Conservation (phyloP, 2,113 vertebrate species). For the Tychaedon coryphoeus region DNA sequence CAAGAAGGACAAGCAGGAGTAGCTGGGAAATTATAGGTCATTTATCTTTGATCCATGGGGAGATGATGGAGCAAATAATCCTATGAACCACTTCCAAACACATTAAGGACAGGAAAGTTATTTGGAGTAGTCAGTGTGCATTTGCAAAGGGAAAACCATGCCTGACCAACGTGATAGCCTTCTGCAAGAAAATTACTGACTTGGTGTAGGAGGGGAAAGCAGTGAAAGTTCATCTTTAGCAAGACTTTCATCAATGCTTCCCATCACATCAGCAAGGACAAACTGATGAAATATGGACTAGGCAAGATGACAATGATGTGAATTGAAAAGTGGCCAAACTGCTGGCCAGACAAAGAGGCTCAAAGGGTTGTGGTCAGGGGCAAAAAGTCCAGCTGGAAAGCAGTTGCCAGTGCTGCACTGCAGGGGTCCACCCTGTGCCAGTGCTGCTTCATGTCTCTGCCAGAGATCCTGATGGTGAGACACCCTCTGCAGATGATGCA, state of each 20-base stretch:
- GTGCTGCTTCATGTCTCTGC: neutral
- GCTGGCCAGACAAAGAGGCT: no score
- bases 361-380: neutral
- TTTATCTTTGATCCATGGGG: neutral
- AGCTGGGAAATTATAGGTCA: neutral
- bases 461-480: neutral
- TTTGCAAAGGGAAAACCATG: neutral
- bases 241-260: neutral
- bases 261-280: neutral
- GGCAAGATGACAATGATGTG: neutral
- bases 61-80: neutral
- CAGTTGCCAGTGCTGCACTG: neutral
- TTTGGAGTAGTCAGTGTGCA: neutral
- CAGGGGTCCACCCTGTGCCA: neutral
- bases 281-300: neutral
- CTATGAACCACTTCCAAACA: neutral
- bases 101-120: neutral
- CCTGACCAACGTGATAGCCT: neutral
- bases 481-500: neutral
- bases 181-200: neutral
- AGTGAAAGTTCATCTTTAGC: neutral
- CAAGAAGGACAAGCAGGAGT: neutral
- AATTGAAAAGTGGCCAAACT: neutral
- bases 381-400: neutral
- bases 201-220: neutral